phyloP scores from a whole-genome alignment of 2,113 vertebrate species.

The Lanius ludovicianus region DNA sequence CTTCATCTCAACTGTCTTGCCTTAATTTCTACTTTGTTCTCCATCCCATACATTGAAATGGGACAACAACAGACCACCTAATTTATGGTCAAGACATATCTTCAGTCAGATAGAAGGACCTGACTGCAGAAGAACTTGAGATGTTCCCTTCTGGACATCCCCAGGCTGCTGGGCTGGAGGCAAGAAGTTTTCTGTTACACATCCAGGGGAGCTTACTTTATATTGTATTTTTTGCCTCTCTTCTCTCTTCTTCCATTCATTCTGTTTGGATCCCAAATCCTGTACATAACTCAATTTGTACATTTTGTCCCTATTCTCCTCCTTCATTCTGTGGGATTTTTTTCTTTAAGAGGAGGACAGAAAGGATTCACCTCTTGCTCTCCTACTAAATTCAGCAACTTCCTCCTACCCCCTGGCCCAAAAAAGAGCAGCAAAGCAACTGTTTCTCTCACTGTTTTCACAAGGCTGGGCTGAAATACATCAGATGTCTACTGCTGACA shows the following conservation, averaged over 20 bases:
- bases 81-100: neutral
- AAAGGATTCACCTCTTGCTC: neutral
- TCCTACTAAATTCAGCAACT: neutral
- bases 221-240: neutral
- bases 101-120: neutral
- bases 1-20: neutral
- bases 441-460: neutral
- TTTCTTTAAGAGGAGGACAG: neutral
- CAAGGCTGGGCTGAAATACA: neutral
- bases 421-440: conserved; percentile 39
- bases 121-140: neutral
- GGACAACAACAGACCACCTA: neutral
- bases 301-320: neutral
- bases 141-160: neutral
- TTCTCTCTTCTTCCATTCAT: neutral
- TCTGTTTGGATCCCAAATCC: neutral
- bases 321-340: neutral
- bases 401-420: neutral
- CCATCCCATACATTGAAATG: neutral
- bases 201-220: neutral
- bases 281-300: neutral
- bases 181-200: neutral
- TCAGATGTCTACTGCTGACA: neutral
- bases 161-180: neutral
- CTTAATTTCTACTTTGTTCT: neutral